Evolutionary conservation across 2,888 invertebrate genomes (phyloP).

Genomic region (Podabrus alpinus): DNA sequence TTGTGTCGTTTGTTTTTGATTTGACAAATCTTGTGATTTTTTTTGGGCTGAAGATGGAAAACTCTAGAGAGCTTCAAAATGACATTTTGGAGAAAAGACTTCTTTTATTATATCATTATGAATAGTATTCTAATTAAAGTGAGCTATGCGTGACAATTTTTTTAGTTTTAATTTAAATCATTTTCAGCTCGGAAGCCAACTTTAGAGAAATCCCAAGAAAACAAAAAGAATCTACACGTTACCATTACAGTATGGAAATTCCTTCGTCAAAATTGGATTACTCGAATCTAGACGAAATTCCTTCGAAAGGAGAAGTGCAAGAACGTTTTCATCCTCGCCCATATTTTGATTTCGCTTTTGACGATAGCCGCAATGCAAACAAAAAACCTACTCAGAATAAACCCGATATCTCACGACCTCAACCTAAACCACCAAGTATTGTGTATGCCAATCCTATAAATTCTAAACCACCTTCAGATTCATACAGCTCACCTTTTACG

Average conservation of each 20-base stretch:
- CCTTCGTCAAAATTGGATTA: conserved; percentile 30
- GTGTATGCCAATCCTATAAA: conserved; percentile 34
- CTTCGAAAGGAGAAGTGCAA: conserved; percentile 51
- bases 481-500: conserved; percentile 45
- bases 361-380: conserved; percentile 5
- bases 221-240: conserved; percentile 35
- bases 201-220: conserved; percentile 43
- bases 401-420: neutral
- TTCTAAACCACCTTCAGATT: conserved; percentile 35
- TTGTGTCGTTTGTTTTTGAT: too few species aligned
- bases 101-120: too few species aligned
- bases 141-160: too few species aligned
- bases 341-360: conserved; percentile 46
- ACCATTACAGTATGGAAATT: conserved; percentile 19
- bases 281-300: conserved; percentile 34
- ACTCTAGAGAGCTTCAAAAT: too few species aligned
- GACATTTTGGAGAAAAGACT: too few species aligned
- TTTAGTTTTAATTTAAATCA: conserved; percentile 16
- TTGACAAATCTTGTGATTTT: too few species aligned
- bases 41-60: too few species aligned
- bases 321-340: conserved; percentile 53
- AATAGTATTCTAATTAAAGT: too few species aligned
- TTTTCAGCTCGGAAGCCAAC: conserved; percentile 47
- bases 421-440: conserved; percentile 28
- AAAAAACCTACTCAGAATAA: neutral